Conservation (phyloP, 2,888 invertebrate species). For the Pristionchus arcanus region DNA sequence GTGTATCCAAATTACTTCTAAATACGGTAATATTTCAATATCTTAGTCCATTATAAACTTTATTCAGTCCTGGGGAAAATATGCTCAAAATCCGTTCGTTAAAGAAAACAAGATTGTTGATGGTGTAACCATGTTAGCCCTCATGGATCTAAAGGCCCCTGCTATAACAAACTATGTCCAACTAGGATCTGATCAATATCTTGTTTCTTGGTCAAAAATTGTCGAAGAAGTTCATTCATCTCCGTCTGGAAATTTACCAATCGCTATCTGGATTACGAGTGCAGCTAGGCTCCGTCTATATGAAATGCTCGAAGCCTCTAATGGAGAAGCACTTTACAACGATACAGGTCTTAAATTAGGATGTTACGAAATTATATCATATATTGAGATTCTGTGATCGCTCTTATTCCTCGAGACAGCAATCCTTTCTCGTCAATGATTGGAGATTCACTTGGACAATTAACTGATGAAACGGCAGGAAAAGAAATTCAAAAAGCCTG, state of each 20-base stretch:
- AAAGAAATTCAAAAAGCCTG: not conserved
- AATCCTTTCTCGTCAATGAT: not conserved
- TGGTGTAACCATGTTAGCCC: not conserved
- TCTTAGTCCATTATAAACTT: too few relatives aligned
- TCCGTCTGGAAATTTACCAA: not conserved
- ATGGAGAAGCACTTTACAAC: not conserved
- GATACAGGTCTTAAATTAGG: too few relatives aligned
- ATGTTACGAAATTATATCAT: too few relatives aligned
- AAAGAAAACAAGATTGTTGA: not conserved
- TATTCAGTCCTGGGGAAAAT: conserved; percentile 1
- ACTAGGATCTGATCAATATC: not conserved
- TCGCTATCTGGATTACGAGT: not conserved
- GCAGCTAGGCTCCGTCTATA: not conserved
- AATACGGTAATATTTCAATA: not conserved
- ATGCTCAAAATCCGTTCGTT: not conserved
- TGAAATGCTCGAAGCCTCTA: not conserved
- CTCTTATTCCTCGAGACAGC: not conserved
- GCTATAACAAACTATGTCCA: not conserved
- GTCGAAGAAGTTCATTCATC: not conserved
- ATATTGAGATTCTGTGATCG: not conserved
- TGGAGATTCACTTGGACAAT: not conserved
- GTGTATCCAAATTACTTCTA: not conserved
- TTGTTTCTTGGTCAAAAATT: not conserved
- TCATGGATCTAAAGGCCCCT: not conserved
- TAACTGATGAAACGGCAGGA: not conserved